These are phyloP conservation scores for Caenorhabditis sp. DNA, from an alignment of 2,888 invertebrate species.

Conservation along the genomic window DNA sequence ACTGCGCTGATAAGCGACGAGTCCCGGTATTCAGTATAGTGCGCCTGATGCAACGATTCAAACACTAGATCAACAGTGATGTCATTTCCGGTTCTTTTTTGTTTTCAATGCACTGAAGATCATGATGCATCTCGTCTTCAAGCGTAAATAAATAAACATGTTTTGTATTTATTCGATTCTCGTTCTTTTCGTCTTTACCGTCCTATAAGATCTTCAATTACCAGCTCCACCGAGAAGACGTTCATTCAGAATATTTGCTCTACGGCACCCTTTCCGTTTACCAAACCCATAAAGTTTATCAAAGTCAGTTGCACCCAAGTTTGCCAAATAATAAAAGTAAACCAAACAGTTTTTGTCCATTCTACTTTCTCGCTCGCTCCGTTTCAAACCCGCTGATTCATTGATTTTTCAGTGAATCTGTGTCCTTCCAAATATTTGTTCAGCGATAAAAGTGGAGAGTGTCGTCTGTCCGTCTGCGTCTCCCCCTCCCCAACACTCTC, in stretches of 20 bases:
- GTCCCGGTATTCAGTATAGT: too few species aligned
- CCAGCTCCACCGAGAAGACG: too few species aligned
- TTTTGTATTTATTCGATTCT: too few species aligned
- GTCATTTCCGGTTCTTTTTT: slow-evolving; percentile 34
- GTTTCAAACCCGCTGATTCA: slow-evolving; percentile 40
- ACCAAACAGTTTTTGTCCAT: slow-evolving; percentile 9
- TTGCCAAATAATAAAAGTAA: slow-evolving; percentile 22
- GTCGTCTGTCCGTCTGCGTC: slow-evolving; percentile 32
- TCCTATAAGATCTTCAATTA: too few species aligned
- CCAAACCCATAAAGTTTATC: too few species aligned
- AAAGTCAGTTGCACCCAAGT: slow-evolving; percentile 3
- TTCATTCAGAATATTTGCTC: too few species aligned
- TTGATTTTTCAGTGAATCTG: slow-evolving; percentile 52
- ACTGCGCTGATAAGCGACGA: too few species aligned
- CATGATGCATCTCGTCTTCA: too few species aligned
- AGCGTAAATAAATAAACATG: too few species aligned
- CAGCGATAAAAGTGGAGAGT: slow-evolving; percentile 28
- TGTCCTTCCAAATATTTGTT: slow-evolving; percentile 56
- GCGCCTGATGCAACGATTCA: slow-evolving; percentile 7
- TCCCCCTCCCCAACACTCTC: slow-evolving; percentile 9
- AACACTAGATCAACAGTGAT: slow-evolving; percentile 15
- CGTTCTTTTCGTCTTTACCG: too few species aligned
- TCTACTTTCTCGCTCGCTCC: not conserved
- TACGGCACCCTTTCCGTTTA: too few species aligned
- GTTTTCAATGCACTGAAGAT: too few species aligned